A percentile compares a stretch with the other conserved stretches of the same genome.
Evolutionary conservation across 2,888 invertebrate genomes (phyloP).

Genomic region (Lepidocyrtoides sp.): DNA sequence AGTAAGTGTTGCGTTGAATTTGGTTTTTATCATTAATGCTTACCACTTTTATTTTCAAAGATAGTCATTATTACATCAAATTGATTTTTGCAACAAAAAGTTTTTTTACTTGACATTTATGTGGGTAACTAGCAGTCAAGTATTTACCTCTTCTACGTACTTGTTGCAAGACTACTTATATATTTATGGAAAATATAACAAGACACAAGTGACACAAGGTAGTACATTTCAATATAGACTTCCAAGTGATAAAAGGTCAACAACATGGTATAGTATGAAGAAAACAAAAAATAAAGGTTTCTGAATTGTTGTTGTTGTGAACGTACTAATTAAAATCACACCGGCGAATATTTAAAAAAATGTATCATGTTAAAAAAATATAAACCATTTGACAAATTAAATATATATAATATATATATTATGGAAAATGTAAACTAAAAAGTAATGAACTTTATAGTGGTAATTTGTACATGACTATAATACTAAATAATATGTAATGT

Average conservation of each 20-base stretch:
- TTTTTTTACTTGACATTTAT: too few relatives aligned
- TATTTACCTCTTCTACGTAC: neutral
- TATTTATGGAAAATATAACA: conserved; percentile 42
- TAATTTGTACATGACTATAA: too few relatives aligned
- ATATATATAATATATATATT: neutral
- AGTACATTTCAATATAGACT: conserved; percentile 76
- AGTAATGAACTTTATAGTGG: too few relatives aligned
- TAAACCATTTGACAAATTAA: conserved; percentile 20
- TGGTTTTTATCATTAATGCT: too few relatives aligned
- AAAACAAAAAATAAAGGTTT: conserved; percentile 23
- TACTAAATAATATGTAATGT: too few relatives aligned
- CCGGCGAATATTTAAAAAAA: neutral
- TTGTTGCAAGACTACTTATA: neutral
- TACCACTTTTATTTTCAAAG: too few relatives aligned
- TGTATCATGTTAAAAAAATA: conserved; percentile 32
- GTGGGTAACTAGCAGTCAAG: too few relatives aligned
- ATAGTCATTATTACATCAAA: too few relatives aligned
- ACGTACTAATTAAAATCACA: conserved; percentile 26
- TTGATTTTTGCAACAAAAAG: too few relatives aligned
- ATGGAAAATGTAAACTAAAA: neutral
- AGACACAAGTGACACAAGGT: conserved; percentile 72
- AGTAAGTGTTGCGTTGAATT: too few relatives aligned
- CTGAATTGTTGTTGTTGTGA: conserved; percentile 45
- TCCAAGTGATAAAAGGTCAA: conserved; percentile 71
- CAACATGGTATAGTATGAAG: conserved; percentile 66